phyloP scores from a whole-genome alignment of 2,888 invertebrate genomes.

The Empis livida region DNA sequence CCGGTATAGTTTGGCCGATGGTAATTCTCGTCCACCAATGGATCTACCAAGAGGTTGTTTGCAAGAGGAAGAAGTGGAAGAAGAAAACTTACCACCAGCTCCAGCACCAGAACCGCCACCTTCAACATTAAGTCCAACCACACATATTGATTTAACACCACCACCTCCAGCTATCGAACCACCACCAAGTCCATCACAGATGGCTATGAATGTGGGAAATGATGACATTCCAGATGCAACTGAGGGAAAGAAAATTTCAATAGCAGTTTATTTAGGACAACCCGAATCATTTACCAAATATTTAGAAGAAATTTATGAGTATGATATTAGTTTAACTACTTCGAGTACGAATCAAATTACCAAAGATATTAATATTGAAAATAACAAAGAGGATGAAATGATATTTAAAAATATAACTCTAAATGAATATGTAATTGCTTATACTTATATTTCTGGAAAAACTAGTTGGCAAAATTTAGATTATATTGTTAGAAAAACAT shows the following conservation, averaged over 20 bases:
- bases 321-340: constrained; percentile 49
- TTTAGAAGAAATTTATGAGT: constrained; percentile 50
- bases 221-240: constrained; percentile 52
- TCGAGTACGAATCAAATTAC: constrained; percentile 17
- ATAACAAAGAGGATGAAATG: constrained; percentile 16
- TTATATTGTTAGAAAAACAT: constrained; percentile 77
- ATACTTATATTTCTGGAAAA: constrained; percentile 79
- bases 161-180: constrained; percentile 34
- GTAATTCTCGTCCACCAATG: constrained; percentile 35
- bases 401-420: constrained; percentile 46
- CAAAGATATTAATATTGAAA: constrained; percentile 8
- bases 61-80: constrained; percentile 31
- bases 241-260: constrained; percentile 76
- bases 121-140: constrained; percentile 30
- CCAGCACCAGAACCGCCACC: constrained; percentile 35
- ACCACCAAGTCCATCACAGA: constrained; percentile 27
- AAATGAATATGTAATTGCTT: constrained; percentile 73
- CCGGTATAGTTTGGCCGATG: constrained; percentile 46
- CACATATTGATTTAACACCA: constrained; percentile 34
- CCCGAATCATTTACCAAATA: constrained; percentile 63
- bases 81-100: constrained; percentile 28
- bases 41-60: constrained; percentile 31
- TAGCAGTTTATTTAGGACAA: constrained; percentile 77
- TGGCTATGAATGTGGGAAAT: constrained; percentile 25
- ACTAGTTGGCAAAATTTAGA: constrained; percentile 93